A percentile compares a stretch with the other conserved stretches of the same genome.
These are phyloP conservation scores for Aramus guarauna DNA, from an alignment of 2,113 vertebrate species.

Conservation along the genomic window DNA sequence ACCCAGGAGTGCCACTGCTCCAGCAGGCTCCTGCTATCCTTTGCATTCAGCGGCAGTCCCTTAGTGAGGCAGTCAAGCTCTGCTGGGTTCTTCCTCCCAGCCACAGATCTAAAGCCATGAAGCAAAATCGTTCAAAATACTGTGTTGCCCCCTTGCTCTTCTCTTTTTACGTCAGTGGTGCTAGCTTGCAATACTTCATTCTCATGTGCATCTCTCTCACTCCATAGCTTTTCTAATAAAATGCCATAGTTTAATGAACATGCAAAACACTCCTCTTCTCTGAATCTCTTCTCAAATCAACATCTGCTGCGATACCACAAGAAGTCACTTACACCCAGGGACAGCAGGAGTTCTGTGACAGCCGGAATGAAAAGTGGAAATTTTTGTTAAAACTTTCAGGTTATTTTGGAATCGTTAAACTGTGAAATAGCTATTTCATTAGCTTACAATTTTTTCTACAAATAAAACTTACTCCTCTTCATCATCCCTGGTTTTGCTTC, in stretches of 20 bases:
- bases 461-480: background rate
- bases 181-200: background rate
- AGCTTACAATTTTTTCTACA: background rate
- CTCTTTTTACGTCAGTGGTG: background rate
- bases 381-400: constrained; percentile 16
- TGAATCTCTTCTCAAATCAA: background rate
- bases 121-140: background rate
- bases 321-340: background rate
- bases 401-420: background rate
- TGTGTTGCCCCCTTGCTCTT: background rate
- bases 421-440: constrained; percentile 5
- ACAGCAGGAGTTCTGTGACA: background rate
- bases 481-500: background rate
- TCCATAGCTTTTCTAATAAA: background rate
- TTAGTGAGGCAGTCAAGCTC: background rate
- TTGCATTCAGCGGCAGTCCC: background rate
- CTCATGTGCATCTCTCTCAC: background rate
- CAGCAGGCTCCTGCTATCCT: background rate
- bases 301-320: background rate
- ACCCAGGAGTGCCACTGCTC: background rate
- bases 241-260: background rate
- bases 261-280: background rate
- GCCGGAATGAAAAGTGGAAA: background rate
- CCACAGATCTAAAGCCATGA: background rate
- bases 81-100: background rate